phyloP scores from a whole-genome alignment of 1,140 invertebrate species.

The Homalodisca vitripennis region DNA sequence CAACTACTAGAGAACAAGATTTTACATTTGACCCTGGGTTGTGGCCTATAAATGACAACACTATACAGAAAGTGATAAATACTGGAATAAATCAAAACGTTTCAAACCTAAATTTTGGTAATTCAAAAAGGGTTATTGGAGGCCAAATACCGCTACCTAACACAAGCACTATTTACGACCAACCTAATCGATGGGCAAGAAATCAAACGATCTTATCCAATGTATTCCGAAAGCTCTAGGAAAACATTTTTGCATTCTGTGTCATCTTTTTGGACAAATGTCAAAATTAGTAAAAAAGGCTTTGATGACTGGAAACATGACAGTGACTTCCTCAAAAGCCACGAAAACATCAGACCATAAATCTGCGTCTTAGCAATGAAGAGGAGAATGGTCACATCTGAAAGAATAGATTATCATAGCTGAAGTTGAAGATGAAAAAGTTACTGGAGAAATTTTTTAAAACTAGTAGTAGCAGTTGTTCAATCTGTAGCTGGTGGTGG shows the following conservation, averaged over 20 bases:
- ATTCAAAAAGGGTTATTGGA: neutral
- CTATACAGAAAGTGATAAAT: neutral
- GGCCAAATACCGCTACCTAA: neutral
- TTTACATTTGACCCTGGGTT: no score
- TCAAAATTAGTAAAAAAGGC: neutral
- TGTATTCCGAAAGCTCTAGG: conserved; percentile 11
- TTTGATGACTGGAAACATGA: conserved; percentile 2
- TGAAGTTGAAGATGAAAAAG: neutral
- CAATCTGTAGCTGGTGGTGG: neutral
- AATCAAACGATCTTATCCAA: neutral
- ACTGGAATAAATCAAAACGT: neutral
- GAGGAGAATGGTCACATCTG: neutral
- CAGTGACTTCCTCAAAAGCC: neutral
- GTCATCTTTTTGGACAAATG: neutral
- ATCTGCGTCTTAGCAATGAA: neutral
- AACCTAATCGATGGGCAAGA: neutral
- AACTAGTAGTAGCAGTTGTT: neutral
- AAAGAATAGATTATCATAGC: neutral
- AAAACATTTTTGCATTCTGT: neutral
- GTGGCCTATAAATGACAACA: no score
- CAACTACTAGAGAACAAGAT: no score
- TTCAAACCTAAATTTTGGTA: neutral
- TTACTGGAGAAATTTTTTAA: neutral
- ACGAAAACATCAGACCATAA: conserved; percentile 11
- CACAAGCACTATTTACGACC: neutral